These are phyloP conservation scores for Oreohelix idahoensis DNA, from an alignment of 1,140 invertebrate species.

Conservation along the genomic window DNA sequence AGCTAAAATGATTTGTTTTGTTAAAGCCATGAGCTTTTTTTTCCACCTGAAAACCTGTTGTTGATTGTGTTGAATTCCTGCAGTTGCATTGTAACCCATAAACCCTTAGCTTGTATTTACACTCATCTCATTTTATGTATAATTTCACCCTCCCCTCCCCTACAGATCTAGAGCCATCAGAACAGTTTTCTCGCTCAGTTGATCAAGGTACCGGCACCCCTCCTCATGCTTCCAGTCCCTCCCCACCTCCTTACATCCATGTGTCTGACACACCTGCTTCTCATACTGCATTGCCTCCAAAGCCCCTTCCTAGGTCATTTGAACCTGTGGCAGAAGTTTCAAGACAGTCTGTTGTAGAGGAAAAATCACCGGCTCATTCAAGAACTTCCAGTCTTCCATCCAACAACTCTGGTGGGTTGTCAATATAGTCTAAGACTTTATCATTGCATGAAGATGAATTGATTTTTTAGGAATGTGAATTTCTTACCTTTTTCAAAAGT, in stretches of 20 bases:
- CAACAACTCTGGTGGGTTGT: constrained; percentile 37
- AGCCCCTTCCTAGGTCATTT: constrained; percentile 11
- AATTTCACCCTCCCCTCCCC: neutral
- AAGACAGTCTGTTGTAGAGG: neutral
- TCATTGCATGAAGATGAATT: too few species aligned
- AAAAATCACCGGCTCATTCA: neutral
- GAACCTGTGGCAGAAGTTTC: constrained; percentile 9
- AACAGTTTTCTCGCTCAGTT: constrained; percentile 39
- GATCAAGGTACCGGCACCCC: constrained; percentile 26
- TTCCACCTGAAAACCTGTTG: neutral
- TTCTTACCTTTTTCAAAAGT: too few species aligned
- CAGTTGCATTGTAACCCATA: too few species aligned
- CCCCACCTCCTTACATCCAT: constrained; percentile 1
- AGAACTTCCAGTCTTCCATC: constrained; percentile 42
- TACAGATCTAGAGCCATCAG: constrained; percentile 45
- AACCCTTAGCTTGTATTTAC: neutral
- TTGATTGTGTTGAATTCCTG: too few species aligned
- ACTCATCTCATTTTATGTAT: neutral
- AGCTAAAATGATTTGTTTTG: too few species aligned
- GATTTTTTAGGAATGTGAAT: too few species aligned
- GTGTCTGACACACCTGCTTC: constrained; percentile 2
- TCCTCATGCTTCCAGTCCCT: constrained; percentile 39
- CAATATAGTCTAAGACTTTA: too few species aligned
- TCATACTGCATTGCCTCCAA: neutral
- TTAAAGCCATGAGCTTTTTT: too few species aligned